These are phyloP conservation scores for Taeniopygia guttata DNA, from an alignment of 2,797 vertebrate species.

Conservation along the genomic window DNA sequence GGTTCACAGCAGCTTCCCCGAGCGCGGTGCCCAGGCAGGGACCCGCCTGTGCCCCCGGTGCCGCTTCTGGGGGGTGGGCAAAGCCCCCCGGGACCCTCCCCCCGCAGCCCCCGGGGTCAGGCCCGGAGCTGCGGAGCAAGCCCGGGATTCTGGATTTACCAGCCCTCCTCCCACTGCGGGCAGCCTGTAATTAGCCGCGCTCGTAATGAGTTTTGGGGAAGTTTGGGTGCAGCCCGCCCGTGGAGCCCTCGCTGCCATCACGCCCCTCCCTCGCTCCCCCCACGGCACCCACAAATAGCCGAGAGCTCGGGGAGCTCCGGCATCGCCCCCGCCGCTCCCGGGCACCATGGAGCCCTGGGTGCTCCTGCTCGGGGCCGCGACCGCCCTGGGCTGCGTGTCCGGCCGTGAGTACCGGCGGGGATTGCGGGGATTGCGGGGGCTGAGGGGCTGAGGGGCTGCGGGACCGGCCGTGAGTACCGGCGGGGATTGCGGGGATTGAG, in stretches of 20 bases:
- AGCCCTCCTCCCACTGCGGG: neutral
- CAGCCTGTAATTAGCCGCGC: slow-evolving; percentile 4
- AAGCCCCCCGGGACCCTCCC: neutral
- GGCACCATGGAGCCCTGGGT: neutral
- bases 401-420: slow-evolving; percentile 32
- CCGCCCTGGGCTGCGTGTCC: neutral
- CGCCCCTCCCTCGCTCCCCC: neutral
- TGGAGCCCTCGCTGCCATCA: neutral
- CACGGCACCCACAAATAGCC: neutral
- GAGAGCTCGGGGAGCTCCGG: neutral
- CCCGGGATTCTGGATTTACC: slow-evolving; percentile 26
- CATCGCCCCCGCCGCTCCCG: neutral
- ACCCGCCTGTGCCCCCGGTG: neutral
- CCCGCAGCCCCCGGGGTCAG: accelerated
- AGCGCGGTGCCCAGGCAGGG: accelerated
- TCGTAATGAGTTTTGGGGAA: neutral
- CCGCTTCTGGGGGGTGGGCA: neutral
- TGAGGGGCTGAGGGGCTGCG: no score
- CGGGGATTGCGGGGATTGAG: no score
- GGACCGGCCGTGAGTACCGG: no score
- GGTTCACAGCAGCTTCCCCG: neutral
- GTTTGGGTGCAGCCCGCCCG: neutral
- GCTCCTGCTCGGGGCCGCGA: neutral
- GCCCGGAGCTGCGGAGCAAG: neutral
- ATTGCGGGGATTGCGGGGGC: no score